phyloP scores from a whole-genome alignment of 2,113 vertebrate genomes.

The Cavia porcellus region DNA sequence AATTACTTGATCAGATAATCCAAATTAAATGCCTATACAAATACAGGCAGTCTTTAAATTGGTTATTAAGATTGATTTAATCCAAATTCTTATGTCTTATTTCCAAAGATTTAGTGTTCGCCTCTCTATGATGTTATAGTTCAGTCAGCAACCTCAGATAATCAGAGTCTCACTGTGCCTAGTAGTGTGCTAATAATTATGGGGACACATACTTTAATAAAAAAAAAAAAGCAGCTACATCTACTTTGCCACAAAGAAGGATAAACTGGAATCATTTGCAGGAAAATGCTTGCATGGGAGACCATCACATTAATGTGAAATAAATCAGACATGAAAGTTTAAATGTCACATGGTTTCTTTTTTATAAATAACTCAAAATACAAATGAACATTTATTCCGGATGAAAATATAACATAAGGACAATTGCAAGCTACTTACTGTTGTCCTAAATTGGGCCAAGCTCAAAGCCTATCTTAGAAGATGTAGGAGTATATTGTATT shows the following conservation, averaged over 20 bases:
- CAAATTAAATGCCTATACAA: not conserved
- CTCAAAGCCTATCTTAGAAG: not conserved
- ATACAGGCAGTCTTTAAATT: not conserved
- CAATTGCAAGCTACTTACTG: not conserved
- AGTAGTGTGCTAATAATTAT: not conserved
- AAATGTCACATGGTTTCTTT: too few relatives aligned
- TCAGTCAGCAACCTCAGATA: not conserved
- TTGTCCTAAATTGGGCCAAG: not conserved
- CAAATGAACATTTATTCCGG: not conserved
- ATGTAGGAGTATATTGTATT: not conserved
- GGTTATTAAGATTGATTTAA: not conserved
- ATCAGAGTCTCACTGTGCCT: not conserved
- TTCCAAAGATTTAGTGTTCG: not conserved
- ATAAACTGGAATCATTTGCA: too few relatives aligned
- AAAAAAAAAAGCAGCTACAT: not conserved
- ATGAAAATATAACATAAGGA: not conserved
- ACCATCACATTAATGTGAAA: too few relatives aligned
- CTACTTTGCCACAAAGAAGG: too few relatives aligned
- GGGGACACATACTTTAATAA: not conserved
- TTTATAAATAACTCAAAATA: too few relatives aligned
- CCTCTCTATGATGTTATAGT: not conserved
- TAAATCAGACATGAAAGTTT: too few relatives aligned
- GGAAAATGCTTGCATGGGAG: too few relatives aligned
- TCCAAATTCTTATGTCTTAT: not conserved
- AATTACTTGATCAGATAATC: not conserved